A percentile compares a stretch with the other conserved stretches of the same genome.
Evolutionary conservation across 2,888 invertebrate species (phyloP).

Genomic region (Philaethria dido): DNA sequence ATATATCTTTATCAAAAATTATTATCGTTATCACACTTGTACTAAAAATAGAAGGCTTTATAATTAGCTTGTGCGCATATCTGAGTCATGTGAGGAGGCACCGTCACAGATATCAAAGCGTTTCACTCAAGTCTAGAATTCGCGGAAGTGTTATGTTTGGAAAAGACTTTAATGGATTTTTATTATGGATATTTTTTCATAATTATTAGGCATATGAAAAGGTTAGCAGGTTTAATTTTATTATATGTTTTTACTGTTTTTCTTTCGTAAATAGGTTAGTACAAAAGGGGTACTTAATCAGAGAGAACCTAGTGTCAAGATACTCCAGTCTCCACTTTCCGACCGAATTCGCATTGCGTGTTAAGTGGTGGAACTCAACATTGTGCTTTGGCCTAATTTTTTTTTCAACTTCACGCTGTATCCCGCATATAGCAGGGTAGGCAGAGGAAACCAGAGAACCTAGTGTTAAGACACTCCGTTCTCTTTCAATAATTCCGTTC

Average conservation of each 20-base stretch:
- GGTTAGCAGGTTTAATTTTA: no score
- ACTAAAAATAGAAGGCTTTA: conserved; percentile 11
- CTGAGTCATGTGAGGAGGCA: conserved; percentile 3
- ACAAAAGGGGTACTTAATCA: no score
- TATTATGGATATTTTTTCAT: neutral
- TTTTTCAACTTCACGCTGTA: neutral
- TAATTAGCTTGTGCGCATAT: conserved; percentile 3
- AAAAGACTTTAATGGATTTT: neutral
- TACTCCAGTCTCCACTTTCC: no score
- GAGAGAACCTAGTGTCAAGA: no score
- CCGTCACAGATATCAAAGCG: conserved; percentile 10
- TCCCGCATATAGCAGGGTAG: neutral
- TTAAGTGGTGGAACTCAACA: no score
- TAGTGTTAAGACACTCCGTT: no score
- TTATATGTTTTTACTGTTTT: no score
- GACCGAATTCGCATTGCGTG: no score
- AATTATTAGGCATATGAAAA: no score
- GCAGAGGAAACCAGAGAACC: neutral
- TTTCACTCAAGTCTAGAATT: neutral
- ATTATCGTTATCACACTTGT: conserved; percentile 1
- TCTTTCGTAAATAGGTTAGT: no score
- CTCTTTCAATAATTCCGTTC: no score
- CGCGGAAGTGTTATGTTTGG: neutral
- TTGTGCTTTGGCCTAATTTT: no score
- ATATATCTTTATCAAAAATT: neutral